A percentile compares a stretch with the other conserved stretches of the same genome.
Conservation (phyloP, 2,797 vertebrate genomes). For the Ptychobarbus kaznakovi region DNA sequence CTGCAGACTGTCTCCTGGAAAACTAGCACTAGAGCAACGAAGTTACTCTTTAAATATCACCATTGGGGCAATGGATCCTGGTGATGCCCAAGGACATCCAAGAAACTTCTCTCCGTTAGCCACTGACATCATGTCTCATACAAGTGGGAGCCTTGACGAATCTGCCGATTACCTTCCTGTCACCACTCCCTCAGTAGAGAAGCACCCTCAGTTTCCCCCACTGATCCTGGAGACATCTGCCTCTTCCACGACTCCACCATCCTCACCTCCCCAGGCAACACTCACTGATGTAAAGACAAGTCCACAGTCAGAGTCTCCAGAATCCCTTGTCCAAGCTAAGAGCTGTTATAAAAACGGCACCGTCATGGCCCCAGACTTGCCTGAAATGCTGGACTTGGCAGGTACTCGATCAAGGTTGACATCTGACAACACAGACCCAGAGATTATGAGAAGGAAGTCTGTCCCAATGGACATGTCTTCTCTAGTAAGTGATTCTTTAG, state of each 20-base stretch:
- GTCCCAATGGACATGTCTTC: constrained; percentile 77
- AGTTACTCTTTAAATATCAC: constrained; percentile 98
- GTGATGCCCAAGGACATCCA: constrained; percentile 86
- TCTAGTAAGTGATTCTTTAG: constrained; percentile 74
- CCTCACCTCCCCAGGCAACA: constrained; percentile 74
- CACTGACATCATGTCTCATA: constrained; percentile 95
- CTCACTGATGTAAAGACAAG: constrained; percentile 68
- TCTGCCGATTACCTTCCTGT: constrained; percentile 93
- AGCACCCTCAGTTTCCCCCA: constrained; percentile 86
- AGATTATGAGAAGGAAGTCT: constrained; percentile 83
- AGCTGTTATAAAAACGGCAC: constrained; percentile 89
- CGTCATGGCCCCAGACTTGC: constrained; percentile 92
- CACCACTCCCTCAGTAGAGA: constrained; percentile 90
- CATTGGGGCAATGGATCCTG: constrained; percentile 90
- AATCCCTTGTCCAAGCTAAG: constrained; percentile 84
- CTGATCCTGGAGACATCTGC: constrained; percentile 81
- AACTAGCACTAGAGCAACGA: constrained; percentile 94
- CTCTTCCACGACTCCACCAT: constrained; percentile 75
- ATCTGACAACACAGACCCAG: constrained; percentile 88
- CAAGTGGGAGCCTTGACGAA: constrained; percentile 95
- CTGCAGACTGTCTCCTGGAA: constrained; percentile 88
- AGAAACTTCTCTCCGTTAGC: constrained; percentile 93
- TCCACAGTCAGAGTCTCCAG: constrained; percentile 79
- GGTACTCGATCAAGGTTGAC: constrained; percentile 88
- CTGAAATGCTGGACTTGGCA: constrained; percentile 96